Evolutionary conservation across 1,140 invertebrate genomes (phyloP), one percentile per base, ranked within the genome.

Genomic region (Drosophila tani): DNA sequence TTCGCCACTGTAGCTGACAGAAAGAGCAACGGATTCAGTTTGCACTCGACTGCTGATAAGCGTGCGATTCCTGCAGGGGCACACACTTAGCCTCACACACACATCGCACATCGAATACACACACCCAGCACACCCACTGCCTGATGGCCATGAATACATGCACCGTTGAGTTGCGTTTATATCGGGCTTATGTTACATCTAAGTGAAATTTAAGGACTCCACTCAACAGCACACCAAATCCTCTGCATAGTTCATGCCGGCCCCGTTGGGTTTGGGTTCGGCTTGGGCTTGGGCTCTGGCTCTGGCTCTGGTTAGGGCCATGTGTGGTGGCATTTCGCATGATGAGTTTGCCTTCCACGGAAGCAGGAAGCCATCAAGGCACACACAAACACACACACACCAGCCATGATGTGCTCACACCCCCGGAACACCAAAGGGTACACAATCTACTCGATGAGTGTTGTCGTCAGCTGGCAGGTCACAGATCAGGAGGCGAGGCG

Each of bases 201-300:
- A 90, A 90, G 85, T 90, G 85, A 90, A 90, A 90, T 90, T 91
- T 90, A 90, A 90, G 85, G 81, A 90, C 85, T 91, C 71, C 82
- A 82, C 79, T 90, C 85, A 82, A 79, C 81, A 79, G 51, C 82
- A 56, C 65, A 71, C 67, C 49, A 91, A 91, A 90, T 85, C 79
- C 86, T 64, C 69, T 75, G 55, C 73, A 87, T 84, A 88, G 81
- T 86, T 91, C 71, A 70, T 75, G 69, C 62, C 46, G 38, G 49
- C 15, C 2, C 6, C 32, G 11, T 9, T 35, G 32, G 32, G 32
- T 11, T 35, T 35, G 9, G 46, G 43, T 46, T 29, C n/a, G 71
- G 45, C 9, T 55, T 8, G 19, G 71, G 45, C 9, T 55, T 8
- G 19, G 59, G 43, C 38, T 17, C 29, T 19, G 71, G 45, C 12